Base-by-base conservation (phyloP, 2,888 invertebrate species). In the Sinohyriopsis cumingii region DNA sequence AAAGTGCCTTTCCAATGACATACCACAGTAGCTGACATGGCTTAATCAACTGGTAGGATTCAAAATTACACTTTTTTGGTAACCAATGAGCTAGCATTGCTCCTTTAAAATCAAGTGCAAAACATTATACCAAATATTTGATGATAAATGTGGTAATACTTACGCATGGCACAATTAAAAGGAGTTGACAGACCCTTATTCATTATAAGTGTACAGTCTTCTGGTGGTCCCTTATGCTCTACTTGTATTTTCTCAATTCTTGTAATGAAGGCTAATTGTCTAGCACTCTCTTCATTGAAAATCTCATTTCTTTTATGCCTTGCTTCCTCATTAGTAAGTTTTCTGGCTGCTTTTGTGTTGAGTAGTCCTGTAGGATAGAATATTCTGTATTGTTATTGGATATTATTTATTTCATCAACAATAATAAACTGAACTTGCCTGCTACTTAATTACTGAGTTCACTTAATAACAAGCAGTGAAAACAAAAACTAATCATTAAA, bases 151-250 rank as follows among this genome's bases (percentile, higher is more conserved):
- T n/a, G n/a, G n/a, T 22, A 55, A 19, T 25, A 90, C 93, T 92
- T 91, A 95, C 95, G 97, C 92, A 93, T 94, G 3, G 97, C 96
- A 91, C 97, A 97, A 87, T 98, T 95, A 84, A 93, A 94, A 0
- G 98, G 98, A 1, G 98, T 98, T 0, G 98, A 98, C 15, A 98
- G 90, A 78, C 93, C 92, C 88, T 95, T 95, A 89, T 99, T 99
- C 97, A 99, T 97, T 28, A 95, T 89, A 69, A 98, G 90, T 1
- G 93, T 93, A 33, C 93, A 92, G 82, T 94, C 93, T 84, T 95
- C 93, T 0, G 95, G 94, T 3, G 93, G 87, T 0, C 96, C 96
- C 79, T 93, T 92, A 87, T 95, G 95, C 72, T 93, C 92, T 0
- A 98, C 95, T 90, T 95, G 93, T 68, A 98, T 96, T 91, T 98